Evolutionary conservation across 2,113 vertebrate genomes (phyloP), one percentile per base, ranked within the genome.

Genomic region (Ovibos moschatus): DNA sequence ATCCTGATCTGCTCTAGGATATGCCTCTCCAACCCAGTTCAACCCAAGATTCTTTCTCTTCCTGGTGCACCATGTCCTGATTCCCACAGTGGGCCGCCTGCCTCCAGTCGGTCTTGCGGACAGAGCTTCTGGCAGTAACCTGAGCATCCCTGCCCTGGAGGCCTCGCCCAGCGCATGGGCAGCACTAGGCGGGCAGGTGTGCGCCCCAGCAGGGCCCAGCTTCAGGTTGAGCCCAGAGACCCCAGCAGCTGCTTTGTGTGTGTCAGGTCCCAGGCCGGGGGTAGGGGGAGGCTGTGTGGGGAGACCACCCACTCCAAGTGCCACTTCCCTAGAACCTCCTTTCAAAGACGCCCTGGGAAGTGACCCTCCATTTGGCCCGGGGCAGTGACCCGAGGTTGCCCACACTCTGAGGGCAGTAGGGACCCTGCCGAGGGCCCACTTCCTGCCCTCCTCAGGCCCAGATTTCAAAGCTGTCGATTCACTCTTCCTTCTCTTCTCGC

Each of bases 381-480:
- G 27, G 53, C 91, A 87, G 67, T 76, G 89, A 93, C 87, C 94
- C 89, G 53, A 82, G 83, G 62, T 51, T 93, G 89, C 88, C 78
- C 76, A 95, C 0, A 6, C n/a, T 94, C 60, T 90, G 28, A 17
- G 92, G 91, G 55, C 82, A 87, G 90, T 7, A 51, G 92, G 89
- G 95, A 87, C 58, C 89, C 94, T 45, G 76, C 95, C 9, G 45
- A 45, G 94, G 93, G 58, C 83, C 83, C 1, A 40, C 23, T 95
- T 97, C 94, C 95, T 97, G 97, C 89, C 88, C 93, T 97, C 94
- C 11, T 89, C 57, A 74, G 96, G 94, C 92, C 85, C 87, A 71
- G 95, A 96, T 97, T 97, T 98, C 96, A 96, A 98, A 98, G 96
- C 91, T 92, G 81, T 96, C 0, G 12, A 89, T 98, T 94, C 97